Percentiles rank a stretch among this genome's conserved stretches.
Evolutionary conservation across 2,888 invertebrate species (phyloP).

Genomic region (Salpingus planirostris): DNA sequence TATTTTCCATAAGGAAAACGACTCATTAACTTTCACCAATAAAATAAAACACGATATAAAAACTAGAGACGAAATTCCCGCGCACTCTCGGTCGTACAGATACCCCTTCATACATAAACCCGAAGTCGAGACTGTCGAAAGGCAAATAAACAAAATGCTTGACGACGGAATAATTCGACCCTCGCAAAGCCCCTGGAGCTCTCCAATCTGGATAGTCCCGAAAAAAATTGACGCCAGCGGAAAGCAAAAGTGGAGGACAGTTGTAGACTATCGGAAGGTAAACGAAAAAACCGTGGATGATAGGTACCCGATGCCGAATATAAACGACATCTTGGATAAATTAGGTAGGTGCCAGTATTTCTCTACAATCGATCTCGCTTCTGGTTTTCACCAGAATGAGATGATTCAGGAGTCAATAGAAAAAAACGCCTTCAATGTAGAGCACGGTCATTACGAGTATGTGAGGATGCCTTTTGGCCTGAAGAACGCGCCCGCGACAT

Average conservation of each 20-base stretch:
- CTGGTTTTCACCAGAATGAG: too few relatives aligned
- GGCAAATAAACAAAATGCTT: not conserved
- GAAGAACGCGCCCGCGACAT: too few relatives aligned
- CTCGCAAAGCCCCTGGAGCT: not conserved
- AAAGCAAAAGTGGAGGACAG: not conserved
- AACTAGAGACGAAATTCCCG: not conserved
- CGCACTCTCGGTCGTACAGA: not conserved
- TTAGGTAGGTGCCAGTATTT: too few relatives aligned
- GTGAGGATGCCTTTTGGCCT: too few relatives aligned
- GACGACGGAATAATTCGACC: not conserved
- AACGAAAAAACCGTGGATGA: not conserved
- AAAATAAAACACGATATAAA: too few relatives aligned
- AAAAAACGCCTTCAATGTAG: too few relatives aligned
- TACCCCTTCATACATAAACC: not conserved
- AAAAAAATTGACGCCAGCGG: not conserved
- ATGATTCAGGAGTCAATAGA: too few relatives aligned
- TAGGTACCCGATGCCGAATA: too few relatives aligned
- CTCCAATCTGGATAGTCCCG: not conserved
- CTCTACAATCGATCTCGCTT: too few relatives aligned
- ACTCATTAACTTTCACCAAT: not conserved
- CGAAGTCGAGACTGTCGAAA: not conserved
- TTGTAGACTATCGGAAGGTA: not conserved
- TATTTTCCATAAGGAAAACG: not conserved
- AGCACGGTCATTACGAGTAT: too few relatives aligned
- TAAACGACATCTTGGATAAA: too few relatives aligned